Base-by-base conservation (phyloP, 1,140 invertebrate genomes). In the Macrobrachium nipponense region DNA sequence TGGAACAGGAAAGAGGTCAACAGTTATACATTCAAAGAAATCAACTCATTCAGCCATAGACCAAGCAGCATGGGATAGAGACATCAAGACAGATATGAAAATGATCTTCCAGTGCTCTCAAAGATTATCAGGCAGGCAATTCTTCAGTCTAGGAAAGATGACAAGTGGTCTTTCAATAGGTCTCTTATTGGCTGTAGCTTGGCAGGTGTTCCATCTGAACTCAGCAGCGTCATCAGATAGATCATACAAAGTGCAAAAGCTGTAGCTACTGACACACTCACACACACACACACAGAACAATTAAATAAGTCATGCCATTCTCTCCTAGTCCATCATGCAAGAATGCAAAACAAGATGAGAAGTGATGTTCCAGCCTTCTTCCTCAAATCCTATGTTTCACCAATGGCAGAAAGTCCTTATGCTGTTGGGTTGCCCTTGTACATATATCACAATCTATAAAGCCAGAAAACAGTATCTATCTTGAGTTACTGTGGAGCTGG, bases 11-110 rank as follows among this genome's bases (percentile, higher is more conserved):
- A 70, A 70, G 66, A 70, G 36, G 66, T 27, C 76, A 51, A n/a
- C 76, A 78, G 23, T 78, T 10, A 78, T 78, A 78, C 76, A 78
- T 78, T 78, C 76, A 44, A 78, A 58, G 76, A 58, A 78, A 78
- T 5, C 72, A 12, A 43, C 17, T 20, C 51, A 59, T 44, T 78
- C 27, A 15, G 51, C 51, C 44, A 4, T 18, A 7, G 27, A 78
- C 8, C 51, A 51, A 8, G 51, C 18, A 51, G 23, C 8, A n/a
- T n/a, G n/a, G n/a, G n/a, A n/a, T n/a, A n/a, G 43, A 78, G 51
- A 70, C n/a, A n/a, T 70, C 10, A 70, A 70, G 10, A 27, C 11
- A 70, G 66, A 70, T 27, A 70, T 70, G 66, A 70, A 70, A 10
- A 12, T 8, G 8, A 70, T 70, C 44, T 78, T 58, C 76, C 76